Evolutionary conservation across 2,888 invertebrate species (phyloP).

Genomic region (Andrena hattorfiana): DNA sequence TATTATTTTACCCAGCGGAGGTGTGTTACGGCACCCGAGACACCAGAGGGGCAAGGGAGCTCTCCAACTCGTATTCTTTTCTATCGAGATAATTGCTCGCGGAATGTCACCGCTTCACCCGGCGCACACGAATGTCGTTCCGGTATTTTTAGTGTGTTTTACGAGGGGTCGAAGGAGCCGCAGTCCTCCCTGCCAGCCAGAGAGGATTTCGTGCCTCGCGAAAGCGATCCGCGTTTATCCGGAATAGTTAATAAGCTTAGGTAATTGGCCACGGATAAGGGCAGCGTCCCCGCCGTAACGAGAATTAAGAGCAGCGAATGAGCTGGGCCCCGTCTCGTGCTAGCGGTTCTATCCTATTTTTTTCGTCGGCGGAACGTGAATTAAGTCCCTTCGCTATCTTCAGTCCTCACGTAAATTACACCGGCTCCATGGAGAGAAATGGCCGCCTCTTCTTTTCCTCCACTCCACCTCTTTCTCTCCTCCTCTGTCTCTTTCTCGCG

Average conservation of each 20-base stretch:
- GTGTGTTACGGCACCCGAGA: constrained; percentile 46
- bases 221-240: constrained; percentile 43
- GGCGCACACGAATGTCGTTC: neutral
- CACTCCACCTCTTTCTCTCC: constrained; percentile 49
- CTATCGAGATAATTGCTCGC: constrained; percentile 35
- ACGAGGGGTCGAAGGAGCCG: neutral
- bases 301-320: constrained; percentile 73
- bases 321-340: constrained; percentile 72
- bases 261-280: constrained; percentile 59
- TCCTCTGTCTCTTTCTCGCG: constrained; percentile 26
- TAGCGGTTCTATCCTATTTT: constrained; percentile 57
- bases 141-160: constrained; percentile 11
- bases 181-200: neutral
- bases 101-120: constrained; percentile 45
- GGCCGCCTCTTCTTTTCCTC: constrained; percentile 71
- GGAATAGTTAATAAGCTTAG: constrained; percentile 57
- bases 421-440: constrained; percentile 73
- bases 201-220: constrained; percentile 14
- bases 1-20: constrained; percentile 68
- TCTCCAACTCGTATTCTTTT: constrained; percentile 31
- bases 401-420: constrained; percentile 75
- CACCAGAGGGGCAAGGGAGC: constrained; percentile 3
- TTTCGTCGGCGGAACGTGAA: constrained; percentile 71
- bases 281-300: constrained; percentile 44
- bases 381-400: constrained; percentile 75